phyloP scores from a whole-genome alignment of 2,113 vertebrate genomes.

The Phycodurus eques region DNA sequence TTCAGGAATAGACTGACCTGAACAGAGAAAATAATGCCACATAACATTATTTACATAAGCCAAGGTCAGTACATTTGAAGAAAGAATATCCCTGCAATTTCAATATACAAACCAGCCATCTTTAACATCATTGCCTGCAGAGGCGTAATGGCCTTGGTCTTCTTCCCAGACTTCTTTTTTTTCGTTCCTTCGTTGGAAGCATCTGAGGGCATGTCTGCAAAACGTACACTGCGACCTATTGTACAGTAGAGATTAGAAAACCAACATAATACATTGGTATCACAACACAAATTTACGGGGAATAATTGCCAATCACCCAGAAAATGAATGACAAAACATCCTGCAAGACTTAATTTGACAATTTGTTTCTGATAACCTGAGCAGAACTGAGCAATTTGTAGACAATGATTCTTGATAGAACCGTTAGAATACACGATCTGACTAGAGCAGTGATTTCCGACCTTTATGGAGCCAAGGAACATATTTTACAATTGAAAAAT shows the following conservation, averaged over 20 bases:
- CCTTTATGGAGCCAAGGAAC: no score
- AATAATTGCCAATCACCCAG: background rate
- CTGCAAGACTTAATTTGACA: background rate
- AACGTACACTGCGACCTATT: conserved; percentile 85
- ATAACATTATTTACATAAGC: background rate
- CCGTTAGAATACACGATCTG: no score
- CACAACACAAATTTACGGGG: background rate
- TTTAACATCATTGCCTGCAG: conserved; percentile 98
- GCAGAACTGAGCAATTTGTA: background rate
- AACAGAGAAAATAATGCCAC: conserved; percentile 18
- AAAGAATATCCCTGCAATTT: background rate
- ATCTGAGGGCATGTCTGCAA: conserved; percentile 83
- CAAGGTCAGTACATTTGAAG: background rate
- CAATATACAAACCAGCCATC: conserved; percentile 80
- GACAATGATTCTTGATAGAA: background rate
- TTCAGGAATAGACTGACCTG: conserved; percentile 94
- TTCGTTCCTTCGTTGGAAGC: conserved; percentile 66
- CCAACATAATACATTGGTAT: background rate
- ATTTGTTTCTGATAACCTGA: background rate
- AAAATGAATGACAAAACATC: background rate
- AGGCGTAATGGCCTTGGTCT: conserved; percentile 90
- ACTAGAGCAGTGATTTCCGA: no score
- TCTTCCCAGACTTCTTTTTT: conserved; percentile 88
- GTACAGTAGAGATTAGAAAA: background rate
- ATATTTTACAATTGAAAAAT: no score